phyloP scores from a whole-genome alignment of 2,888 invertebrate species.

The Chymomyza caudatula region DNA sequence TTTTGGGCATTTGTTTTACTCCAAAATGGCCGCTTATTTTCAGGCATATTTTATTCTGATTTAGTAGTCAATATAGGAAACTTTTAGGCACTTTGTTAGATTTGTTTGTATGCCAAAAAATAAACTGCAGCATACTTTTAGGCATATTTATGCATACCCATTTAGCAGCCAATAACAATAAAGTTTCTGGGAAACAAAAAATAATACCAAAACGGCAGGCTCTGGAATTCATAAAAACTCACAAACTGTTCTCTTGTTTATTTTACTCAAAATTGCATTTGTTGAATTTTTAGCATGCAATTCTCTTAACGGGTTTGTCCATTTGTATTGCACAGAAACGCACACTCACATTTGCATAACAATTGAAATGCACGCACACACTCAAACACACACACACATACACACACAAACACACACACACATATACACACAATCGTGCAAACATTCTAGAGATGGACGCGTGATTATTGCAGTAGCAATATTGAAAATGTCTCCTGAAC shows the following conservation, averaged over 20 bases:
- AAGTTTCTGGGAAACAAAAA: not conserved
- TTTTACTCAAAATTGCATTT: not conserved
- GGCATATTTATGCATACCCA: not conserved
- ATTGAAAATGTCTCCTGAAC: constrained; percentile 3
- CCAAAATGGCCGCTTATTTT: not conserved
- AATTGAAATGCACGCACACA: not conserved
- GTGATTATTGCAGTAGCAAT: not conserved
- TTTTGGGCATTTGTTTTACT: not conserved
- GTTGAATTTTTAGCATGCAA: not conserved
- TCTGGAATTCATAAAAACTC: not conserved
- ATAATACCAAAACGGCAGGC: not conserved
- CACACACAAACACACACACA: not conserved
- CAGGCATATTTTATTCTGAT: not conserved
- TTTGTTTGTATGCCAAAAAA: not conserved
- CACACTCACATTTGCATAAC: not conserved
- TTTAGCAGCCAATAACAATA: not conserved
- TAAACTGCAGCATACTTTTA: not conserved
- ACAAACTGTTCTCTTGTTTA: not conserved
- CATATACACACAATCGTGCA: not conserved
- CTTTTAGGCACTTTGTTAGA: not conserved
- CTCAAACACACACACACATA: not conserved
- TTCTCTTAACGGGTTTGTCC: not conserved
- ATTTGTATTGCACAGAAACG: not conserved
- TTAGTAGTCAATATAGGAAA: not conserved
- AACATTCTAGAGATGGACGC: not conserved